A percentile compares a stretch with the other conserved stretches of the same genome.
These are phyloP conservation scores for Pipistrellus kuhlii DNA, from an alignment of 2,797 vertebrate species.

Conservation along the genomic window DNA sequence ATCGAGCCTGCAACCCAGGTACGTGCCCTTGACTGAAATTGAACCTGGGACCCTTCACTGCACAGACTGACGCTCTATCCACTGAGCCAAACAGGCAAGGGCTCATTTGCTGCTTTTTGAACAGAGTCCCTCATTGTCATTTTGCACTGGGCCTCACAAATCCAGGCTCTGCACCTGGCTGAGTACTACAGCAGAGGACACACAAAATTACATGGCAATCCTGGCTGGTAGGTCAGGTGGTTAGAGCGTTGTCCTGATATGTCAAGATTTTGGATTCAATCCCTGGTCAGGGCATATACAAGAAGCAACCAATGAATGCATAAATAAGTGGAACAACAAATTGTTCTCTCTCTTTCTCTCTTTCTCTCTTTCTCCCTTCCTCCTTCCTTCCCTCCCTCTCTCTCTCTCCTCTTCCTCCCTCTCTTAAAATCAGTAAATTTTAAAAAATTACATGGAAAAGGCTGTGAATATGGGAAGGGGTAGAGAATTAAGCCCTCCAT, in stretches of 20 bases:
- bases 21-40: no score
- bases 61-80: no score
- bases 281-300: not conserved
- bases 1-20: no score
- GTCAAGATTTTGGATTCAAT: not conserved
- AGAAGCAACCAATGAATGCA: not conserved
- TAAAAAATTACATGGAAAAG: not conserved
- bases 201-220: not conserved
- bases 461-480: not conserved
- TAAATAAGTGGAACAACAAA: not conserved
- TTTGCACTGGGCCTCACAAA: not conserved
- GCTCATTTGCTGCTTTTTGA: conserved; percentile 50
- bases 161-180: not conserved
- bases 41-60: no score
- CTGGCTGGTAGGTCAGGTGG: not conserved
- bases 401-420: not conserved
- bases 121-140: not conserved
- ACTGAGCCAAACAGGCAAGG: not conserved
- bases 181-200: not conserved
- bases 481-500: not conserved
- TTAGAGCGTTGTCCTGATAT: not conserved
- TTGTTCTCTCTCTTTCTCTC: not conserved
- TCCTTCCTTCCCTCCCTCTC: not conserved
- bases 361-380: not conserved
- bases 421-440: not conserved